Evolutionary conservation across 2,888 invertebrate genomes (phyloP).

Genomic region (Steromphala cineraria): DNA sequence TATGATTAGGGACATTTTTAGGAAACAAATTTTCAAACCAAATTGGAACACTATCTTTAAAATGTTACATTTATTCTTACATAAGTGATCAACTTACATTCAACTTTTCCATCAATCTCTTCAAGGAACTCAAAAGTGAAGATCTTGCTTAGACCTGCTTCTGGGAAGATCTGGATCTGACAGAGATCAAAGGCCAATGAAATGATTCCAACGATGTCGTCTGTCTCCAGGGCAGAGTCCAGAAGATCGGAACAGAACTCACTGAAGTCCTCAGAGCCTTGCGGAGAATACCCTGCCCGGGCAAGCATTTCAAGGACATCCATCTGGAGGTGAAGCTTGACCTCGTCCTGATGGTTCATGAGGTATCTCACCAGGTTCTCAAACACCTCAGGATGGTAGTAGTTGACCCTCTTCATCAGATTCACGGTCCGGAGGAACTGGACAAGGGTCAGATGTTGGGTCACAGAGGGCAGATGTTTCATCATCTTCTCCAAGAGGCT

Average conservation of each 20-base stretch:
- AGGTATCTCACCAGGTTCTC: conserved; percentile 34
- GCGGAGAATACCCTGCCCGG: conserved; percentile 37
- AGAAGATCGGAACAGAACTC: conserved; percentile 26
- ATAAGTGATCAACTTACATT: conserved; percentile 31
- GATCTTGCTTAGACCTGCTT: conserved; percentile 33
- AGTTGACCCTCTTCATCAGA: conserved; percentile 8
- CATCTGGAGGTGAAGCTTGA: conserved; percentile 7
- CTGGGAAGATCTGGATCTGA: conserved; percentile 44
- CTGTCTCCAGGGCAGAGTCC: not conserved
- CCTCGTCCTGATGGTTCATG: conserved; percentile 6
- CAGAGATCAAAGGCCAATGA: conserved; percentile 32
- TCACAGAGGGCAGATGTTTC: not conserved
- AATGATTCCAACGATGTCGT: conserved; percentile 24
- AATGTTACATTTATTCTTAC: not conserved
- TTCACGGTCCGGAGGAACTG: not conserved
- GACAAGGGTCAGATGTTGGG: not conserved
- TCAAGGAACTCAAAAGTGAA: conserved; percentile 49
- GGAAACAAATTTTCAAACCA: no score
- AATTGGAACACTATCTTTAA: no score
- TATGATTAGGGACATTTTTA: no score
- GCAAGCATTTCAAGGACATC: not conserved
- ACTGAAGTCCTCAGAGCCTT: conserved; percentile 32
- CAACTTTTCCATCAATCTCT: conserved; percentile 40
- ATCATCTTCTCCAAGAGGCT: conserved; percentile 23
- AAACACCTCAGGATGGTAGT: conserved; percentile 36